Evolutionary conservation across 2,797 vertebrate species (phyloP).

Genomic region (Lepus townsendii): DNA sequence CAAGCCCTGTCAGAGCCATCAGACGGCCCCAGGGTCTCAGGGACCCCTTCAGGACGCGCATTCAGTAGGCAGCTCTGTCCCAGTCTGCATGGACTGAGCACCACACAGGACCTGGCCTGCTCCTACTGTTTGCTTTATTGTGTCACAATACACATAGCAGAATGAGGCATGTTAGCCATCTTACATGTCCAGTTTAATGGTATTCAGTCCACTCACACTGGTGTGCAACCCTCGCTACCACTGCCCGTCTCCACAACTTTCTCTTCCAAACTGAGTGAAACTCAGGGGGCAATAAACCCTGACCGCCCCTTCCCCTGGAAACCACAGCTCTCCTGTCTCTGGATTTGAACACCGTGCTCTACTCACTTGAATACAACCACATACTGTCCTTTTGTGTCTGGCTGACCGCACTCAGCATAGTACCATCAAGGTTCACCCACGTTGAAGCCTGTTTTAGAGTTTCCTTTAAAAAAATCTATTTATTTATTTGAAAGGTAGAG

Average conservation of each 20-base stretch:
- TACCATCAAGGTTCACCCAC: not conserved
- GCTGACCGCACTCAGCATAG: not conserved
- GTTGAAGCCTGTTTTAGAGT: not conserved
- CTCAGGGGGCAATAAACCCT: not conserved
- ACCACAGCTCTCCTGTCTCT: not conserved
- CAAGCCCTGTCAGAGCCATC: not conserved
- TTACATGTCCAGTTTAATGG: not conserved
- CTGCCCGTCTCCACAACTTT: not conserved
- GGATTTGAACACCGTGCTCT: not conserved
- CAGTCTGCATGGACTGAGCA: not conserved
- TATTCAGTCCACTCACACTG: not conserved
- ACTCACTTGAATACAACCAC: not conserved
- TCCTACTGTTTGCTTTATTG: not conserved
- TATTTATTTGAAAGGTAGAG: too few species aligned
- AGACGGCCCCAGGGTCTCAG: not conserved
- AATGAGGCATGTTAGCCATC: not conserved
- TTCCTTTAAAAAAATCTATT: too few species aligned
- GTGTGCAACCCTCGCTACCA: too few species aligned
- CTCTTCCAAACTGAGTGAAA: not conserved
- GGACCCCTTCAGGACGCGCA: not conserved
- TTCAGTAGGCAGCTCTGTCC: not conserved
- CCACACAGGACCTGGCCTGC: fast-evolving
- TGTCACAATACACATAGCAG: not conserved
- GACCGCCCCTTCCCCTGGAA: not conserved
- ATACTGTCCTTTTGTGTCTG: not conserved